These are phyloP conservation scores for Nebria brevicollis DNA, from an alignment of 2,888 invertebrate genomes.

Conservation along the genomic window DNA sequence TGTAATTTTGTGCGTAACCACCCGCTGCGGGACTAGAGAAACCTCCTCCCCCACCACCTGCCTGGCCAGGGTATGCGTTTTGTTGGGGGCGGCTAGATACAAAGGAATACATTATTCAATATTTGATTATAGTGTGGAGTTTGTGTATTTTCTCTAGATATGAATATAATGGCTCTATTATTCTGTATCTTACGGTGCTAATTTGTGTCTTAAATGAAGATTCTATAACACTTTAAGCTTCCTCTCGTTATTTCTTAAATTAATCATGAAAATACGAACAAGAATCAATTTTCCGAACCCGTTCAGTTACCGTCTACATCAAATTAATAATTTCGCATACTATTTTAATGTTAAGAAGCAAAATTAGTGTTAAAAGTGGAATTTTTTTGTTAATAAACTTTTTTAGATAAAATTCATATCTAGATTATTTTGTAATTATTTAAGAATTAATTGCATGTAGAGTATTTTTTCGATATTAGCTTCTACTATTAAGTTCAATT, in stretches of 20 bases:
- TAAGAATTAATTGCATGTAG: no score
- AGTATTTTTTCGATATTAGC: background rate
- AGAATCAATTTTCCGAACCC: background rate
- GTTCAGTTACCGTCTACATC: background rate
- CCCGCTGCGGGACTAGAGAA: conserved; percentile 30
- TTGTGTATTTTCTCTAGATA: background rate
- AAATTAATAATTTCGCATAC: background rate
- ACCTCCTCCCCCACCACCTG: conserved; percentile 24
- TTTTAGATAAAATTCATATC: no score
- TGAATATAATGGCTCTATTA: background rate
- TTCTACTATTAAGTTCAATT: background rate
- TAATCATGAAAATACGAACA: background rate
- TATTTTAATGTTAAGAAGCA: no score
- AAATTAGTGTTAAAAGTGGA: no score
- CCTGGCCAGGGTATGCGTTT: conserved; percentile 22
- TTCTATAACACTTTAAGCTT: no score
- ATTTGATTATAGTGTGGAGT: background rate
- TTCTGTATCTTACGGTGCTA: background rate
- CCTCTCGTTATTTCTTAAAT: no score
- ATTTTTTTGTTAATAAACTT: no score
- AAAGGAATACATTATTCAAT: background rate
- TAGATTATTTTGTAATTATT: no score
- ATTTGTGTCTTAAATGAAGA: background rate
- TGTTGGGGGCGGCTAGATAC: conserved; percentile 18
- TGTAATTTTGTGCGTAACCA: conserved; percentile 29